Conservation (phyloP, 2,113 vertebrate genomes). For the Podarcis cretensis region DNA sequence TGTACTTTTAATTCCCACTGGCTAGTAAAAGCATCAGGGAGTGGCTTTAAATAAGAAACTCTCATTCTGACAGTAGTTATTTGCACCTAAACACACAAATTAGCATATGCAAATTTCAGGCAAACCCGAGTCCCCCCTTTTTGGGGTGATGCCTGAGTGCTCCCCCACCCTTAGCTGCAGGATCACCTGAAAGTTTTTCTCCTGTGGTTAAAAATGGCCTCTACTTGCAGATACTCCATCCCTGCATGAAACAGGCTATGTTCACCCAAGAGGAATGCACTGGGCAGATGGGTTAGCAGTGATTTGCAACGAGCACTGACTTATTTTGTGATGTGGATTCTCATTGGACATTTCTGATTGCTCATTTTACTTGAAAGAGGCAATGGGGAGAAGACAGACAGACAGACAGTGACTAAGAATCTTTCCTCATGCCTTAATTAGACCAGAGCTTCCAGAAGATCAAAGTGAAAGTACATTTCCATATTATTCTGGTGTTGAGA, state of each 20-base stretch:
- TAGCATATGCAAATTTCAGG: too few species aligned
- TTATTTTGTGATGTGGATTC: neutral
- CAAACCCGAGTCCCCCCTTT: too few species aligned
- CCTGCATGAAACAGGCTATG: neutral
- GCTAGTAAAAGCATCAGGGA: too few species aligned
- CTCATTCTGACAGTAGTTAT: too few species aligned
- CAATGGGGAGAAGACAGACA: neutral
- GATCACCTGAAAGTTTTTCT: neutral
- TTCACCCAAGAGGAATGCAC: neutral
- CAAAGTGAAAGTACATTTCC: constrained; percentile 50
- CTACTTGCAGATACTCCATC: neutral
- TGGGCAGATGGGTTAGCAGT: neutral
- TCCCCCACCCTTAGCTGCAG: too few species aligned
- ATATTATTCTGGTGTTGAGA: constrained; percentile 27
- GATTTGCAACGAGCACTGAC: neutral
- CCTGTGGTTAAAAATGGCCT: neutral
- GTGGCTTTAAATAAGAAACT: too few species aligned
- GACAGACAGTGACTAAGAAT: constrained; percentile 16
- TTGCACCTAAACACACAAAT: too few species aligned
- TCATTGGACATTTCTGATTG: neutral
- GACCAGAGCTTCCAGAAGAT: constrained; percentile 50
- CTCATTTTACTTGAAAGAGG: constrained; percentile 17
- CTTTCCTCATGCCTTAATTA: constrained; percentile 60
- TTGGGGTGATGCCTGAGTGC: too few species aligned
- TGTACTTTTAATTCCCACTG: too few species aligned